Evolutionary conservation across 2,797 vertebrate species (phyloP), one percentile per base, ranked within the genome.

Genomic region (Hypotaenidia philippensis): DNA sequence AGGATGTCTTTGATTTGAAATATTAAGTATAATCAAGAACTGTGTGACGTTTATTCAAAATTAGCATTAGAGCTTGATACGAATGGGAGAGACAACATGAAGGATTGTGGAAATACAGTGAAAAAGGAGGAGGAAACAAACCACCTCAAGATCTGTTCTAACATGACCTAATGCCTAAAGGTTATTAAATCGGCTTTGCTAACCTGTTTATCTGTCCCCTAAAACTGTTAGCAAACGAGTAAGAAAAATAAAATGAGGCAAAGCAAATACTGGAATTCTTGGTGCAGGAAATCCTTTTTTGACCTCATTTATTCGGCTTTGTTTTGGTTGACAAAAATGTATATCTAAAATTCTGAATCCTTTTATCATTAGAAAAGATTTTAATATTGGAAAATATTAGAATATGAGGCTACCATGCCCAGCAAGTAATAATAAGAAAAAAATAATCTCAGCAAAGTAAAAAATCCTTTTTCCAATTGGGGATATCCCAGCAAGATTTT

Each of bases 71-170:
- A 97, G 96, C 90, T 97, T 98, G 98, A 98, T 97, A 96, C 96
- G 87, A 97, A 95, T 97, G 87, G 87, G 50, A 68, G 89, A 95
- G 80, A 97, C 95, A 97, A 97, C 45, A 97, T 94, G 79, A 66
- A 96, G 96, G 97, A 98, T 98, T 98, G 98, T 98, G 97, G 88
- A 98, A 98, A 98, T 98, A 79, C 34, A 13, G 44, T 91, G 90
- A 94, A 97, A 96, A 97, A 93, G 94, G 72, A 65, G 77, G 74
- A 86, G 93, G 89, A 95, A 68, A 77, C 52, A 87, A 64, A 94
- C 95, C 71, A 83, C 60, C 83, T 83, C 27, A 93, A 94, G 77
- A 81, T 93, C 96, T 95, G 85, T 87, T 97, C 94, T 94, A 96
- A 95, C 12, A 19, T 91, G 89, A 83, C 89, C 97, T 97, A 96